Evolutionary conservation across 1,140 invertebrate species (phyloP).

Genomic region (Bombus fervidus): DNA sequence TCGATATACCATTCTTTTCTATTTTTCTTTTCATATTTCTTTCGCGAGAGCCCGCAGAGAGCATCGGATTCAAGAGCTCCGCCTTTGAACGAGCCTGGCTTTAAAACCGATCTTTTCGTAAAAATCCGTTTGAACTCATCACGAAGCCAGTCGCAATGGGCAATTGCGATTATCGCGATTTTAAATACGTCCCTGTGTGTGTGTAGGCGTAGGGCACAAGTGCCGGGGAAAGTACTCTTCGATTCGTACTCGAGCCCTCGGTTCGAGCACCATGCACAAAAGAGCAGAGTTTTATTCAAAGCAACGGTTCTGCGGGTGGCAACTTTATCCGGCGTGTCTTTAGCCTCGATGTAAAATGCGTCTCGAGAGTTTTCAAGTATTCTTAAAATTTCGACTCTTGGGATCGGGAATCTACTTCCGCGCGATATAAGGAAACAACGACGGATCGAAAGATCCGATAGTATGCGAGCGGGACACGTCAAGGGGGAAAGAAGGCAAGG

Average conservation of each 20-base stretch:
- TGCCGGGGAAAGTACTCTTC: neutral
- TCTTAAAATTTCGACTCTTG: conserved; percentile 21
- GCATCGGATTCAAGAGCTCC: neutral
- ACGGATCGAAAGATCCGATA: conserved; percentile 22
- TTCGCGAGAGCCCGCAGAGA: neutral
- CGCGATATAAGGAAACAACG: conserved; percentile 14
- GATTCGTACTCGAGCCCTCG: neutral
- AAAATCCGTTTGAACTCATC: neutral
- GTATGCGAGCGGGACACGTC: conserved; percentile 15
- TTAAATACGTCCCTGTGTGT: neutral
- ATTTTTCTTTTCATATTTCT: conserved; percentile 14
- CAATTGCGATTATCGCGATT: conserved; percentile 13
- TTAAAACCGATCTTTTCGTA: neutral
- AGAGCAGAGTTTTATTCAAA: neutral
- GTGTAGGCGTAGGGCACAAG: neutral
- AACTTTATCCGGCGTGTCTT: conserved; percentile 4
- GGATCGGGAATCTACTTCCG: conserved; percentile 7
- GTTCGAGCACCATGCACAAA: neutral
- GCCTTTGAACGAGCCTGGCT: neutral
- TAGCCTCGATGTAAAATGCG: conserved; percentile 8
- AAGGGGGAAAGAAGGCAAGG: neutral
- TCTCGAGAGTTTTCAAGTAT: conserved; percentile 30
- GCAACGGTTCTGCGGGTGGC: neutral
- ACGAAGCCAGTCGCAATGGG: neutral
- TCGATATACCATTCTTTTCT: neutral